Percentiles rank a stretch among this genome's conserved stretches.
Conservation (phyloP, 2,888 invertebrate genomes). For the Caenorhabditis sp. region DNA sequence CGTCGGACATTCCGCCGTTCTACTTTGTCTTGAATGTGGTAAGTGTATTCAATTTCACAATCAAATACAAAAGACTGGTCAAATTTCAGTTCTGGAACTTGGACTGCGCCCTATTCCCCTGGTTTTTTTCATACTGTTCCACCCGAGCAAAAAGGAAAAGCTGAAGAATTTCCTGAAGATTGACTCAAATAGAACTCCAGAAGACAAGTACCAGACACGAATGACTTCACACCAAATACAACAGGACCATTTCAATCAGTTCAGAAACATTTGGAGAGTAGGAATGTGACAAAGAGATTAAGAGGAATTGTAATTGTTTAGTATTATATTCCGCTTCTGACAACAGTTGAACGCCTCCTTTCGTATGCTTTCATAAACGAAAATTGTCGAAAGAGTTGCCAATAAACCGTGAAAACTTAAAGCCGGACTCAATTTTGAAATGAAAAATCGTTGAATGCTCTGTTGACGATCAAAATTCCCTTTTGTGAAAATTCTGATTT, state of each 20-base stretch:
- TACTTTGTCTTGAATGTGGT: slow-evolving; percentile 36
- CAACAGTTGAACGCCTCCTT: slow-evolving; percentile 23
- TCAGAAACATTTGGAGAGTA: slow-evolving; percentile 20
- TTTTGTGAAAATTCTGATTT: neutral
- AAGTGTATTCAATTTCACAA: neutral
- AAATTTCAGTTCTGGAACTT: slow-evolving; percentile 39
- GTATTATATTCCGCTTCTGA: neutral
- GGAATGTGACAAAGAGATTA: neutral
- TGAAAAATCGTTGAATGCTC: too few species aligned
- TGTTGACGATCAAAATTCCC: neutral
- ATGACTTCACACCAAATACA: neutral
- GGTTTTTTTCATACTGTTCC: slow-evolving; percentile 44
- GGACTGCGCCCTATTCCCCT: slow-evolving; percentile 35
- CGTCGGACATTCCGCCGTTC: slow-evolving; percentile 9
- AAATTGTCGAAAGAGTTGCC: slow-evolving; percentile 16
- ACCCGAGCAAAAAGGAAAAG: slow-evolving; percentile 31
- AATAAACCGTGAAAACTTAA: slow-evolving; percentile 27
- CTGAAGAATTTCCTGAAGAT: slow-evolving; percentile 19
- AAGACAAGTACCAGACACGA: neutral
- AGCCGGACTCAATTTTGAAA: too few species aligned
- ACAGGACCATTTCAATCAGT: slow-evolving; percentile 32
- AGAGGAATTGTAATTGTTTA: slow-evolving; percentile 16
- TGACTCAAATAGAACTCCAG: neutral
- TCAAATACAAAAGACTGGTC: neutral
- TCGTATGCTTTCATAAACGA: slow-evolving; percentile 22